Percentiles rank a stretch among this genome's conserved stretches.
Conservation (phyloP, 2,113 vertebrate species). For the Neolamprologus sp. region DNA sequence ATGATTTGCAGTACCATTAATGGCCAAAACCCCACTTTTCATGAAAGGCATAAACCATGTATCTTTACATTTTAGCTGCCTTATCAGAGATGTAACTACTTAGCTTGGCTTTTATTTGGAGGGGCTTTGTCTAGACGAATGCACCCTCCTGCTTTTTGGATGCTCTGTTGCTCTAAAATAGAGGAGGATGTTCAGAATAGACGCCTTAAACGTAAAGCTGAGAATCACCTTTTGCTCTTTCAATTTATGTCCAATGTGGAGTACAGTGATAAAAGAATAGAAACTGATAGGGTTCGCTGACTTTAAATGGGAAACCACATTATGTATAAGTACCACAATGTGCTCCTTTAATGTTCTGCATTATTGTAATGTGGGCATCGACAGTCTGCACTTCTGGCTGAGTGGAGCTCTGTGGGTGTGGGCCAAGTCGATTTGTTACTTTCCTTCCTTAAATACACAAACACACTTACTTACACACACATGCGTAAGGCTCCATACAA, state of each 20-base stretch:
- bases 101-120: background rate
- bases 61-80: background rate
- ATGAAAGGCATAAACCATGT: background rate
- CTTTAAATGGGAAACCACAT: background rate
- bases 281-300: background rate
- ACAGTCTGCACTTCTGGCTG: background rate
- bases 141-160: background rate
- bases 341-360: background rate
- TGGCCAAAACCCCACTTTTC: background rate
- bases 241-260: background rate
- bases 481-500: background rate
- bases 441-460: background rate
- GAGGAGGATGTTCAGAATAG: background rate
- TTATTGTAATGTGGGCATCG: background rate
- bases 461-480: background rate
- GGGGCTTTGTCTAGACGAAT: rapidly evolving
- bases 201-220: background rate
- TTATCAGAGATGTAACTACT: background rate
- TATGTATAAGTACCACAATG: background rate
- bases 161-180: background rate
- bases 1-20: rapidly evolving
- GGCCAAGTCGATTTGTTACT: background rate
- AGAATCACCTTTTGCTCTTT: background rate
- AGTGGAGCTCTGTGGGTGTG: background rate
- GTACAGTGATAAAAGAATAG: background rate